Base-by-base conservation (phyloP, 2,797 vertebrate genomes). In the Acropternis orthonyx region DNA sequence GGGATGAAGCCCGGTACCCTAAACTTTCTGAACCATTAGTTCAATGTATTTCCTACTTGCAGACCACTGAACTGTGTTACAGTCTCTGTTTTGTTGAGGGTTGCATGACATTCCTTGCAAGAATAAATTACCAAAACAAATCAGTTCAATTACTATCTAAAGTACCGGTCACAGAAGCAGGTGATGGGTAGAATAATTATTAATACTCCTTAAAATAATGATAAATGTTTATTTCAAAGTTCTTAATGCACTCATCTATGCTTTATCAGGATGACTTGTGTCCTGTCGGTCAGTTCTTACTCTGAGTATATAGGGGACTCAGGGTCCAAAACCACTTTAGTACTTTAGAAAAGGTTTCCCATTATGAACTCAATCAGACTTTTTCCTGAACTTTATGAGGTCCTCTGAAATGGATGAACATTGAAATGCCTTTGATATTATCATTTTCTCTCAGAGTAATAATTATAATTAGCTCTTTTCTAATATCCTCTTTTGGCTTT, bases 401-500 rank as follows among this genome's bases (percentile, higher is more conserved):
- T 84, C 49, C 46, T 89, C 54, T 87, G 55, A 93, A 96, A 92
- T 54, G 88, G 83, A 91, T 68, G 91, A 89, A 93, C 52, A 63
- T 44, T 91, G 85, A 96, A 96, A 92, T 66, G 61, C 46, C 91
- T 97, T 93, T 93, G 95, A 94, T 95, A 94, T 72, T 67, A 94
- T 89, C 65, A 80, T 92, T 84, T 76, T 91, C 32, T 93, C 84
- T 90, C 79, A 83, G 26, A 94, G 79, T 84, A 95, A 86, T 96
- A 94, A 95, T 93, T 92, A 93, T 94, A 96, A 95, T 96, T 94
- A 97, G 43, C 39, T 91, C 65, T 91, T 87, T 93, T 89, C 82
- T 95, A 94, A 96, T 94, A 92, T 90, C 79, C 67, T 95, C n/a
- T 87, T 94, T 88, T 96, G 89, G 89, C 94, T 96, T 96, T 87